These are phyloP conservation scores for Eucriotettix oculatus DNA, from an alignment of 2,888 invertebrate genomes.

Conservation along the genomic window DNA sequence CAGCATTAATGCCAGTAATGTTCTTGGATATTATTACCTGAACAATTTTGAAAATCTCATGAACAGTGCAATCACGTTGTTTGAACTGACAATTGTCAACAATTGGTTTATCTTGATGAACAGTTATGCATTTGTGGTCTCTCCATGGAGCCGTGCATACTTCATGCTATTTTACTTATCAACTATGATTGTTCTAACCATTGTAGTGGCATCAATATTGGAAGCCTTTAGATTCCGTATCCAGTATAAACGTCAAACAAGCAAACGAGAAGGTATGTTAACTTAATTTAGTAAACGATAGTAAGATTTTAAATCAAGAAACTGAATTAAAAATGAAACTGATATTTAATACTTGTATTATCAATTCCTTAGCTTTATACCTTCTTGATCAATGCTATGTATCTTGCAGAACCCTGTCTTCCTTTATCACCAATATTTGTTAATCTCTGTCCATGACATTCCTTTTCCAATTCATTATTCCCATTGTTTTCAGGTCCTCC, in stretches of 20 bases:
- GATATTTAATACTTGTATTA: background rate
- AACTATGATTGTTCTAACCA: constrained; percentile 81
- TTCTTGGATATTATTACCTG: constrained; percentile 69
- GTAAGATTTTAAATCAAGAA: background rate
- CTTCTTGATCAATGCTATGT: too few relatives aligned
- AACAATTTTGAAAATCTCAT: constrained; percentile 71
- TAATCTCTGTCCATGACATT: too few relatives aligned
- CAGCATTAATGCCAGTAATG: constrained; percentile 42
- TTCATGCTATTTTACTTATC: constrained; percentile 80
- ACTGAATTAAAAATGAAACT: constrained; percentile 1
- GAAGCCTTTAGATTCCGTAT: constrained; percentile 79
- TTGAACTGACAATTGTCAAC: constrained; percentile 79
- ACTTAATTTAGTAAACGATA: background rate
- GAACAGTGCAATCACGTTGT: constrained; percentile 64
- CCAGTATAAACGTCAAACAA: constrained; percentile 67
- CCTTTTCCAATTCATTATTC: too few relatives aligned
- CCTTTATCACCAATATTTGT: too few relatives aligned
- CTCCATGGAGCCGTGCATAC: constrained; percentile 60
- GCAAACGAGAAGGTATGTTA: constrained; percentile 50
- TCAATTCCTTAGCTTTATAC: background rate
- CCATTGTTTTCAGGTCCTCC: too few relatives aligned
- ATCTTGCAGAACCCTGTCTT: too few relatives aligned
- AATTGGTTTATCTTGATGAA: constrained; percentile 91
- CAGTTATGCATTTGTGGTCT: constrained; percentile 54
- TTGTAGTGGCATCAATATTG: constrained; percentile 74